These are phyloP conservation scores for Macaca nemestrina DNA, from an alignment of 2,113 vertebrate genomes.

Conservation along the genomic window DNA sequence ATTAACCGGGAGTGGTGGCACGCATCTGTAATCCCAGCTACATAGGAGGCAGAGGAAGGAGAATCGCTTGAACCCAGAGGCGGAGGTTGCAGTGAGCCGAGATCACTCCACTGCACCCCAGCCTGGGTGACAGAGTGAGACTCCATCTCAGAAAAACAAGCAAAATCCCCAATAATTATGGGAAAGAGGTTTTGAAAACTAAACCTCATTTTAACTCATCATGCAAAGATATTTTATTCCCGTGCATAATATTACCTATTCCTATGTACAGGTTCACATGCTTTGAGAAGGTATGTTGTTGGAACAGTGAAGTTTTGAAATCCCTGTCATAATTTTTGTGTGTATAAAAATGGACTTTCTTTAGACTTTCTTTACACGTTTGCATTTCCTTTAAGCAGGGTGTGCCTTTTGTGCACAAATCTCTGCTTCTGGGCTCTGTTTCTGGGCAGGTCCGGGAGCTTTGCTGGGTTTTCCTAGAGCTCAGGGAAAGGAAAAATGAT, in stretches of 20 bases:
- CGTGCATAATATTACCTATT: background rate
- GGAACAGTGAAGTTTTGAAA: background rate
- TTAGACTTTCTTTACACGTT: background rate
- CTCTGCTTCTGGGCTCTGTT: background rate
- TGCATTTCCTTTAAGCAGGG: background rate
- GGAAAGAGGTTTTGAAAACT: background rate
- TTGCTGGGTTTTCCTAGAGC: constrained; percentile 48
- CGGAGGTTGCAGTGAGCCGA: too few species aligned
- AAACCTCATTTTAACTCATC: background rate
- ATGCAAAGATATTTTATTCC: background rate
- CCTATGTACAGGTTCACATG: accelerated
- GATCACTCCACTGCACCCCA: too few species aligned
- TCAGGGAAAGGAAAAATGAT: constrained; percentile 63
- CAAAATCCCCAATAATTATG: background rate
- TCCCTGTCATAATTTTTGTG: background rate
- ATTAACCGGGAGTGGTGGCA: too few species aligned
- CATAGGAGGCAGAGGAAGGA: too few species aligned
- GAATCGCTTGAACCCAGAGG: too few species aligned
- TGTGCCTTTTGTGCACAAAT: background rate
- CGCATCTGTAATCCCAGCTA: too few species aligned
- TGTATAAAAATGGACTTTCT: background rate
- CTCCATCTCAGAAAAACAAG: too few species aligned
- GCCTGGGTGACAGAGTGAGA: too few species aligned
- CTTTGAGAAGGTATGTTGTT: background rate
- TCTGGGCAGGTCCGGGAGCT: background rate